Percentiles rank a stretch among this genome's conserved stretches.
Evolutionary conservation across 2,113 vertebrate genomes (phyloP).

Genomic region (Tenrec ecaudatus): DNA sequence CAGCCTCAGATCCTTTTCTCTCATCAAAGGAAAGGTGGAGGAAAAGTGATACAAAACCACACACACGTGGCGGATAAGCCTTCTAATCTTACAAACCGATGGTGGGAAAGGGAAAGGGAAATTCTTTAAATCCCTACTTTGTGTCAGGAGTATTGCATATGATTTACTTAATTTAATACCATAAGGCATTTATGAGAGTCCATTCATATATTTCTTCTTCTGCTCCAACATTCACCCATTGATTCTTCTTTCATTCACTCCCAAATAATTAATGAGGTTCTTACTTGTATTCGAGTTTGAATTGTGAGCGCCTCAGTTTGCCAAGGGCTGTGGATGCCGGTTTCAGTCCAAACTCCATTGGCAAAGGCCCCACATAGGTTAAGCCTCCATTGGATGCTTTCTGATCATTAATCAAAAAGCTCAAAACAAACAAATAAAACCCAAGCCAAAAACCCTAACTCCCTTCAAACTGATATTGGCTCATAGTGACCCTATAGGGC

Average conservation of each 20-base stretch:
- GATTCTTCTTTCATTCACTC: neutral
- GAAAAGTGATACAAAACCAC: neutral
- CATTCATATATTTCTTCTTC: neutral
- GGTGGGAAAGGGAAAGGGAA: neutral
- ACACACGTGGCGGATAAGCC: neutral
- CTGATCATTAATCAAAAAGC: no score
- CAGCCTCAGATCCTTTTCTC: neutral
- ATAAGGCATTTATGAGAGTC: neutral
- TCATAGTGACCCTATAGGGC: no score
- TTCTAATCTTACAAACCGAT: neutral
- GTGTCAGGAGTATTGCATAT: neutral
- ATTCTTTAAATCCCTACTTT: rapidly evolving
- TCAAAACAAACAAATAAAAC: no score
- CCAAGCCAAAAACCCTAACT: no score
- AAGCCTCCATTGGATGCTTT: no score
- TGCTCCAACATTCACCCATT: neutral
- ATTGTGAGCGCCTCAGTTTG: no score
- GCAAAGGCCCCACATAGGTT: no score
- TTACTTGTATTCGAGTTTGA: no score
- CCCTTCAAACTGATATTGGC: no score
- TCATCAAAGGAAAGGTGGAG: neutral
- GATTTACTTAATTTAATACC: neutral
- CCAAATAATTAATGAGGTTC: neutral
- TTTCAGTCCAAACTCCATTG: no score
- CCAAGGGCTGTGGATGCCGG: no score